Evolutionary conservation across 64 coral and sea anemone genomes (phyloP).

Genomic region (Pocillopora damicornis): DNA sequence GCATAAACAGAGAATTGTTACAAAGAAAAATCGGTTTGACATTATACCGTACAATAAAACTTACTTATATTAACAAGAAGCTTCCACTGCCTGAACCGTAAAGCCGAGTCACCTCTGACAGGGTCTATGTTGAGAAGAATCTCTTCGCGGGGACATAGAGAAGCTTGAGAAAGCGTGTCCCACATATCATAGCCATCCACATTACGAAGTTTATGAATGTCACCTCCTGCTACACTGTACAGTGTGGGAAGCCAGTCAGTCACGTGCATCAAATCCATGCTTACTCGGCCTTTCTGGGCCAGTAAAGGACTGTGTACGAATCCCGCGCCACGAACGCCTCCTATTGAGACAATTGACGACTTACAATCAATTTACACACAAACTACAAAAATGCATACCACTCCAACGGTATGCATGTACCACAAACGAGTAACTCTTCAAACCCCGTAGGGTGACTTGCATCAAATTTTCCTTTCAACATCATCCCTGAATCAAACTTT

Average conservation of each 20-base stretch:
- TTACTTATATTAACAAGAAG: constrained; percentile 63
- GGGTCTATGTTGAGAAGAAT: constrained; percentile 70
- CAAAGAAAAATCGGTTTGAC: too few relatives aligned
- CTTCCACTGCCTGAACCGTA: constrained; percentile 63
- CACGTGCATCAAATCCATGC: constrained; percentile 31
- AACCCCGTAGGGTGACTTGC: too few relatives aligned
- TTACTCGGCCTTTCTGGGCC: constrained; percentile 13
- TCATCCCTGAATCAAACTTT: too few relatives aligned
- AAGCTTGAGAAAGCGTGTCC: constrained; percentile 41
- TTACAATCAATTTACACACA: neutral
- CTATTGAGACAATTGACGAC: neutral
- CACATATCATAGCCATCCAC: constrained; percentile 32
- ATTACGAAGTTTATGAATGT: neutral
- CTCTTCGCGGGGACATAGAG: constrained; percentile 40
- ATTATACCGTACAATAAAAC: neutral
- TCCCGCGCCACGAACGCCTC: neutral
- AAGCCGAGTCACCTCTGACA: constrained; percentile 14
- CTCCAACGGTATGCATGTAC: too few relatives aligned
- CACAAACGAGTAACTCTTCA: too few relatives aligned
- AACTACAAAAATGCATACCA: neutral
- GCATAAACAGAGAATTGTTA: neutral
- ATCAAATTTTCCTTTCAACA: too few relatives aligned
- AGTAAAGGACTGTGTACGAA: constrained; percentile 18
- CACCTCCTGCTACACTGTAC: neutral
- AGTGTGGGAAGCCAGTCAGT: constrained; percentile 15